phyloP scores from a whole-genome alignment of 37 sponge, comb jelly and placozoan genomes.

The Eunapius fragilis region DNA sequence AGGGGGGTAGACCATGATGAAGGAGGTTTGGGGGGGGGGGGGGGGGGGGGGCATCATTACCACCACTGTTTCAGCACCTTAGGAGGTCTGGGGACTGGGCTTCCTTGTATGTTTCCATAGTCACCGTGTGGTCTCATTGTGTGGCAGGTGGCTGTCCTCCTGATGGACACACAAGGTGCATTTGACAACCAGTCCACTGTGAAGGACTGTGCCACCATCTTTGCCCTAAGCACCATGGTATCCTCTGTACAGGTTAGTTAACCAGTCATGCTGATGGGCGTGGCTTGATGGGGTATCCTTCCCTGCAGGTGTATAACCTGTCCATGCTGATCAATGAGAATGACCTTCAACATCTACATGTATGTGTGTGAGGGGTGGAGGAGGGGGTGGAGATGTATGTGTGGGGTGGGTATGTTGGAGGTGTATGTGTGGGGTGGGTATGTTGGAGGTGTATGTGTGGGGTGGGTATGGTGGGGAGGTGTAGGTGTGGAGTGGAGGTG shows the following conservation, averaged over 20 bases:
- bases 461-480: no score
- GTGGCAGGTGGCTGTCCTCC: constrained; percentile 82
- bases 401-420: background rate
- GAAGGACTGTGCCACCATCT: constrained; percentile 96
- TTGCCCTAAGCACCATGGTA: constrained; percentile 98
- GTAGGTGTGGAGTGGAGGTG: no score
- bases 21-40: no score
- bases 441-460: no score
- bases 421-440: background rate
- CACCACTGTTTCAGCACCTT: no score
- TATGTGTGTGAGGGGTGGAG: constrained; percentile 11
- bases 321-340: constrained; percentile 88
- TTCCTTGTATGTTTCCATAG: background rate
- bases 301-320: constrained; percentile 77
- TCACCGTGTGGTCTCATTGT: background rate
- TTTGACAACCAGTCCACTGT: constrained; percentile 96
- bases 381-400: background rate
- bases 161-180: constrained; percentile 99
- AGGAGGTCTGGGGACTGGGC: no score
- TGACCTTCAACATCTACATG: constrained; percentile 97
- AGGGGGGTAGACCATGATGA: no score
- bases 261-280: background rate
- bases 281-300: background rate
- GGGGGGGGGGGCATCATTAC: no score
- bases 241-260: constrained; percentile 80